A percentile compares a stretch with the other conserved stretches of the same genome.
phyloP scores from a whole-genome alignment of 2,113 vertebrate genomes.

The Probosciger aterrimus region DNA sequence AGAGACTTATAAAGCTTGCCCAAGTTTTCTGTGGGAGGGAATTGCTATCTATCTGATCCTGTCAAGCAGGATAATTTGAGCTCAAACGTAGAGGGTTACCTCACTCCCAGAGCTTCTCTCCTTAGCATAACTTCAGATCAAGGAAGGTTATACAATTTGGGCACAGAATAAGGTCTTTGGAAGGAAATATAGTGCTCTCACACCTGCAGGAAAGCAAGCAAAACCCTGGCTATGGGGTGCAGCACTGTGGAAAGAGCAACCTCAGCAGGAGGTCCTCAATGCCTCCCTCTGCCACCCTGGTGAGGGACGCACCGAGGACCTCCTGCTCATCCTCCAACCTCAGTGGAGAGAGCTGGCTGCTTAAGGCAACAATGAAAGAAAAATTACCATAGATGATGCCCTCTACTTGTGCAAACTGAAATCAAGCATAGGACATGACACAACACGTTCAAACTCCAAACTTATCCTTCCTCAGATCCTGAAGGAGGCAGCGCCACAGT shows the following conservation, averaged over 20 bases:
- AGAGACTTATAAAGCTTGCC: neutral
- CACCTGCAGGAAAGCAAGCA: neutral
- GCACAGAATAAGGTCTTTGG: neutral
- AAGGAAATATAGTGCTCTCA: neutral
- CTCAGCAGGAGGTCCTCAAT: neutral
- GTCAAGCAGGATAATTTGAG: neutral
- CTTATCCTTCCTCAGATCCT: slow-evolving; percentile 28
- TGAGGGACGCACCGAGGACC: neutral
- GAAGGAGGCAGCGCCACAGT: slow-evolving; percentile 27
- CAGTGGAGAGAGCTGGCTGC: neutral
- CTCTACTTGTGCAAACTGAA: slow-evolving; percentile 29
- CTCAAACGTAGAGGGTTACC: neutral
- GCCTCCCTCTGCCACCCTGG: neutral
- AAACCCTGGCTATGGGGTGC: accelerated
- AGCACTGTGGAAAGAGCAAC: neutral
- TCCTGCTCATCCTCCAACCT: neutral
- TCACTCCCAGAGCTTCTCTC: neutral
- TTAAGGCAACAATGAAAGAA: neutral
- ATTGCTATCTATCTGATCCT: neutral
- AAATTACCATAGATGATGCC: neutral
- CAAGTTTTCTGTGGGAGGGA: neutral
- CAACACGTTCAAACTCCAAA: neutral
- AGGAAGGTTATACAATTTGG: neutral
- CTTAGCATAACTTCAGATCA: neutral
- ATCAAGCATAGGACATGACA: slow-evolving; percentile 26